phyloP scores from a whole-genome alignment of 2,113 vertebrate species.

The Chrysemys picta region DNA sequence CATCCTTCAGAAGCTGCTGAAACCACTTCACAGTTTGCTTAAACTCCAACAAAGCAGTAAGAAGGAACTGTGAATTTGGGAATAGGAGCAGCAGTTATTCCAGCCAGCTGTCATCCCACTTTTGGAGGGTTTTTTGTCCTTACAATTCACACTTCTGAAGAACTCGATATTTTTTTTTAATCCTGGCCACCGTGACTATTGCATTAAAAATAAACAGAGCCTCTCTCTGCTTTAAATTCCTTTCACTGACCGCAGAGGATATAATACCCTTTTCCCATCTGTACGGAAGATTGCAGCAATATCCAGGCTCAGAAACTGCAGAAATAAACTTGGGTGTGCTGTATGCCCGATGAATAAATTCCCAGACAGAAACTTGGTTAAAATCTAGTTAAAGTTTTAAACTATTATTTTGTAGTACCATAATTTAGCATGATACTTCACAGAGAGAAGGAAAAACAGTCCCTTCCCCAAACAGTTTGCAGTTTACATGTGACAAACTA shows the following conservation, averaged over 20 bases:
- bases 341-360: neutral
- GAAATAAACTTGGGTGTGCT: neutral
- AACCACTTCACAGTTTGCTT: neutral
- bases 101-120: neutral
- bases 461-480: neutral
- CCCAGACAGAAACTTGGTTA: neutral
- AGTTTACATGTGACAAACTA: neutral
- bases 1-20: slow-evolving; percentile 4
- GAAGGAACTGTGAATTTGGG: neutral
- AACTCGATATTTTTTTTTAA: neutral
- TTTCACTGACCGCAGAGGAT: neutral
- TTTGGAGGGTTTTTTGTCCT: neutral
- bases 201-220: neutral
- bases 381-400: neutral
- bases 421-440: neutral
- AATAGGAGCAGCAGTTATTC: neutral
- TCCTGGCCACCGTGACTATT: neutral
- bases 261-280: neutral
- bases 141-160: neutral
- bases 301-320: neutral
- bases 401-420: neutral
- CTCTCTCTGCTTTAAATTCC: neutral
- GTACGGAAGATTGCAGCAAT: neutral
- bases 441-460: neutral
- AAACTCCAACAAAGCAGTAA: neutral